Base-by-base conservation (phyloP, 2,113 vertebrate genomes). In the Monarcha castaneiventris region DNA sequence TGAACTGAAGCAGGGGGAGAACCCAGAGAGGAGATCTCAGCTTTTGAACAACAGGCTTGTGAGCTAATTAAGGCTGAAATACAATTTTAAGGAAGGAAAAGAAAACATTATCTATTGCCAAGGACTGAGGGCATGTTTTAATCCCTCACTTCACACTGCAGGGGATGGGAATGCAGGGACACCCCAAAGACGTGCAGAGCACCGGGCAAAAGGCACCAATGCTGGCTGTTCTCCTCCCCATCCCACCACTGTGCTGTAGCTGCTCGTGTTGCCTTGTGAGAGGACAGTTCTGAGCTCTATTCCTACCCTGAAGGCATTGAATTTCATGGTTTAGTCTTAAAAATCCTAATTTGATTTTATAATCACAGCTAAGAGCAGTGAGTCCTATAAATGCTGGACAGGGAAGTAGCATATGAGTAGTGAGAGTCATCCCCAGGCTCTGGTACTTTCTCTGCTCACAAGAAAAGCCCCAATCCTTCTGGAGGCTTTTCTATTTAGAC, bases 11-110 rank as follows among this genome's bases (percentile, higher is more conserved):
- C 49, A 44, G 39, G 43, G 43, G 66, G 67, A 41, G 92, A 96
- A 92, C 61, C 79, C 91, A 93, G 90, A 83, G 71, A 91, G 59
- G 86, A 88, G 85, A 84, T 67, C 69, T 90, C 39, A 64, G 71
- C 84, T 84, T 87, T 87, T 73, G 80, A 96, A 91, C 78, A 89
- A 69, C 80, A 75, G 80, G 25, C 71, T 67, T 81, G 72, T 84
- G 51, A 89, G 90, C 59, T 94, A 93, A 90, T 93, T 86, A 94
- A 88, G 82, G 85, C 61, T 32, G 84, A 86, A 86, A 82, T 56
- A 78, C 62, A 88, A 68, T 86, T 93, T 95, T 92, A 81, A 90
- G 80, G 64, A 74, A 83, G 43, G 35, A 43, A 55, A 76, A 83
- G 67, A 69, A 93, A 93, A 90, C 56, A 55, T 74, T 55, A 10